Conservation (phyloP, 37 sponge, comb jelly and placozoan species). For the Mnemiopsis leidyi region DNA sequence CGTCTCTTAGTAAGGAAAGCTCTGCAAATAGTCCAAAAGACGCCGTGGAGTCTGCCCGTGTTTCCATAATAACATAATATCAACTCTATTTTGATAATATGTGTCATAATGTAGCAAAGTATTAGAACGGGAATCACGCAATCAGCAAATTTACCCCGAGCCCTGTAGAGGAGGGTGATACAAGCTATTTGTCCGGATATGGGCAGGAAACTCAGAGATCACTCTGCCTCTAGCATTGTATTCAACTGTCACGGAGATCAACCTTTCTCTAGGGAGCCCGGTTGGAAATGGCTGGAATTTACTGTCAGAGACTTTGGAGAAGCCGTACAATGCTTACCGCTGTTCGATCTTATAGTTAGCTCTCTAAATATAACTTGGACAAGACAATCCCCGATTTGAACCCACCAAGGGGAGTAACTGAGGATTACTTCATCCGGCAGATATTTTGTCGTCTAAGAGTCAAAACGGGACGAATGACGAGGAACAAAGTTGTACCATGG, state of each 20-base stretch:
- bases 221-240: too few species aligned
- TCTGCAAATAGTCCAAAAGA: neutral
- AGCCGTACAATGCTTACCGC: neutral
- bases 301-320: neutral
- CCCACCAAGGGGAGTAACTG: neutral
- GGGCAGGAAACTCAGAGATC: neutral
- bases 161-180: neutral
- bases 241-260: too few species aligned
- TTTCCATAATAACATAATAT: slow-evolving; percentile 17
- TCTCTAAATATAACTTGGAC: neutral
- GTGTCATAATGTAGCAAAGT: slow-evolving; percentile 2
- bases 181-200: neutral
- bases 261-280: too few species aligned
- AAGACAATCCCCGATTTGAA: neutral
- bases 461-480: neutral
- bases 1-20: neutral
- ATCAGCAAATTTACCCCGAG: neutral
- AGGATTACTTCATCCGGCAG: neutral
- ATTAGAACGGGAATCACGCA: neutral
- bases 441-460: neutral
- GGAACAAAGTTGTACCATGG: neutral
- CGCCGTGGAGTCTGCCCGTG: neutral
- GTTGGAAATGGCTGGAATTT: neutral
- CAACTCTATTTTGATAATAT: slow-evolving; percentile 30
- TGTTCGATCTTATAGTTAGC: neutral